Percentiles rank a stretch among this genome's conserved stretches.
Evolutionary conservation across 53 echinoderm and acorn worm genomes (phyloP).

Genomic region (Temnopleurus reevesii): DNA sequence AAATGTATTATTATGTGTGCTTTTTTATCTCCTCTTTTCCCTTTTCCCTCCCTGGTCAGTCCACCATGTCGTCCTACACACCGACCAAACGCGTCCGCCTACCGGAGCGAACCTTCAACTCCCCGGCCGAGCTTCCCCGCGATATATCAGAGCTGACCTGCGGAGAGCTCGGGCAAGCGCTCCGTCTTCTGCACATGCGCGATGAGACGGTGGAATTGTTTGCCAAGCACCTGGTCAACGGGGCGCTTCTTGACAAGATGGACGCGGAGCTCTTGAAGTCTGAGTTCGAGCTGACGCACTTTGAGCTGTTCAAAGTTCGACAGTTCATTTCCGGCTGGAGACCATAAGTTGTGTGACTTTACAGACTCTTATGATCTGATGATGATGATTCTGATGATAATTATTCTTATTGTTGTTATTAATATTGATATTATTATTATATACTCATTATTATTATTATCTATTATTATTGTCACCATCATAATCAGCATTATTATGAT

Average conservation of each 20-base stretch:
- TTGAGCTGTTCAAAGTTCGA: constrained; percentile 51
- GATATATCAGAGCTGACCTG: constrained; percentile 56
- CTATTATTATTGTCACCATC: too few relatives aligned
- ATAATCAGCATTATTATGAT: too few relatives aligned
- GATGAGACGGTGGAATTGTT: constrained; percentile 44
- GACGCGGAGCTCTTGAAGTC: constrained; percentile 39
- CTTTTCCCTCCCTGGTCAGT: background rate
- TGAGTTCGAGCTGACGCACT: constrained; percentile 60
- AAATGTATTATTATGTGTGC: too few relatives aligned
- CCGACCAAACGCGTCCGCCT: background rate
- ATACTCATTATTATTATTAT: too few relatives aligned
- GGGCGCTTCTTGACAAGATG: constrained; percentile 59
- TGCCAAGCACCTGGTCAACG: constrained; percentile 59
- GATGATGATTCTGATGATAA: too few relatives aligned
- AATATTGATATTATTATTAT: too few relatives aligned
- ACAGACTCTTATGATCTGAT: too few relatives aligned
- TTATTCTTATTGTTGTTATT: too few relatives aligned
- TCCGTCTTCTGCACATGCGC: constrained; percentile 58
- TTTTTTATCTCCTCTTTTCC: background rate
- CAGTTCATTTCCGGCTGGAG: constrained; percentile 48
- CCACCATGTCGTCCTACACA: background rate
- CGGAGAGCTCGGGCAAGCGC: constrained; percentile 62
- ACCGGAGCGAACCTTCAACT: constrained; percentile 48
- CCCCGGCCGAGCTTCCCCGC: constrained; percentile 37
- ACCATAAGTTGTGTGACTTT: constrained; percentile 14